Evolutionary conservation across 1,140 invertebrate genomes (phyloP).

Genomic region (Pomacea maculata): DNA sequence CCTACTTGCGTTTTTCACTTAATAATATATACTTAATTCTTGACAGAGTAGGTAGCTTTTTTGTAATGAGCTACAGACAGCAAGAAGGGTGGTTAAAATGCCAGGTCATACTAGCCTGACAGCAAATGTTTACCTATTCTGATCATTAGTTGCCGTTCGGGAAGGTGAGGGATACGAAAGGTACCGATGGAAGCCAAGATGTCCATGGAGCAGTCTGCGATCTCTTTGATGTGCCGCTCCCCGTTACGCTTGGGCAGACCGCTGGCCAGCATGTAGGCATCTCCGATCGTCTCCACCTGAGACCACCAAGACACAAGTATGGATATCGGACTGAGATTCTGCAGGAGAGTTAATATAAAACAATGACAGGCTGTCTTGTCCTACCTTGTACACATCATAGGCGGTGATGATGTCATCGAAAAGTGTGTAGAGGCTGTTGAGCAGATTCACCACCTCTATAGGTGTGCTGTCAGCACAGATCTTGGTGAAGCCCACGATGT

Average conservation of each 20-base stretch:
- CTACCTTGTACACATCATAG: constrained; percentile 68
- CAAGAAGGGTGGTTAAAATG: too few relatives aligned
- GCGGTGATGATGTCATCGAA: constrained; percentile 62
- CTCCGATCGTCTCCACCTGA: constrained; percentile 69
- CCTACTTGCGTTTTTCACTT: too few relatives aligned
- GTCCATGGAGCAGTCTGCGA: constrained; percentile 85
- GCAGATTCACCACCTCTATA: constrained; percentile 69
- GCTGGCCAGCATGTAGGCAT: constrained; percentile 63
- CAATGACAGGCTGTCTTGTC: constrained; percentile 39
- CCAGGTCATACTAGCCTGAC: too few relatives aligned
- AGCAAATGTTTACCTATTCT: constrained; percentile 76
- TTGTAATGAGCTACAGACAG: too few relatives aligned
- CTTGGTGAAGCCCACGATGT: constrained; percentile 84
- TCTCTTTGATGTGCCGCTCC: constrained; percentile 79
- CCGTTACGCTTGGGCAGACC: constrained; percentile 55
- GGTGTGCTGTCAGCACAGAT: constrained; percentile 87
- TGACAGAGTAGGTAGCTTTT: too few relatives aligned
- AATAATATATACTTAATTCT: too few relatives aligned
- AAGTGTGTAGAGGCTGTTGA: constrained; percentile 60
- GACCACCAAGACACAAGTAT: constrained; percentile 55
- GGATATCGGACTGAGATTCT: neutral
- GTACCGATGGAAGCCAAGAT: constrained; percentile 83
- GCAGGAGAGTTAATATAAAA: too few relatives aligned
- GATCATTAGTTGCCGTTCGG: constrained; percentile 82
- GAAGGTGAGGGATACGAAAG: constrained; percentile 86